Conservation (phyloP, 2,888 invertebrate species). For the Acanthosepion esculentum region DNA sequence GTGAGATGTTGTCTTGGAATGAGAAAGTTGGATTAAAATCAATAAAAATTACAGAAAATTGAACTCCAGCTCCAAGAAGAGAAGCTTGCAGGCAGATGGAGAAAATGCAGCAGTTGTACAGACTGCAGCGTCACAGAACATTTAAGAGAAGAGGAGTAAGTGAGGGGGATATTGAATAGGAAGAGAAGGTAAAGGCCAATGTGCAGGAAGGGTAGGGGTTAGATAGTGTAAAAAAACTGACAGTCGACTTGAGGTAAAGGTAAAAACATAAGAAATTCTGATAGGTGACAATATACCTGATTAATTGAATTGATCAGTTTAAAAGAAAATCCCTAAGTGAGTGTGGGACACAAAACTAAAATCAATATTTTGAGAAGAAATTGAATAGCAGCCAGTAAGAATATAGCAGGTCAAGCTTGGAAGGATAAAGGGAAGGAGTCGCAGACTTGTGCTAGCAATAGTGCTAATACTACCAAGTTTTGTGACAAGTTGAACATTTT, state of each 20-base stretch:
- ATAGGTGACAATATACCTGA: background rate
- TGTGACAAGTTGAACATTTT: conserved; percentile 33
- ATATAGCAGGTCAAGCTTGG: conserved; percentile 33
- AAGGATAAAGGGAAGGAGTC: conserved; percentile 20
- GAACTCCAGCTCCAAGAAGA: background rate
- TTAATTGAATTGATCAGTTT: conserved; percentile 33
- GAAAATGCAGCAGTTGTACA: conserved; percentile 38
- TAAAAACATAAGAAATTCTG: background rate
- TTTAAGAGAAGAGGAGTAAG: background rate
- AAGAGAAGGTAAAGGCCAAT: background rate
- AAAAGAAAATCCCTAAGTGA: background rate
- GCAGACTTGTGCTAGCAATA: background rate
- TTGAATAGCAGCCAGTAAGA: conserved; percentile 21
- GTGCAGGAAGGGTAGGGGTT: conserved; percentile 33
- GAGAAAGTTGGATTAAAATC: conserved; percentile 46
- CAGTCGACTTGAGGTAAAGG: background rate
- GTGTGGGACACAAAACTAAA: conserved; percentile 1
- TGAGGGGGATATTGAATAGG: background rate
- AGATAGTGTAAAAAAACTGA: conserved; percentile 33
- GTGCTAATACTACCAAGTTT: conserved; percentile 33
- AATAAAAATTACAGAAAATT: conserved; percentile 46
- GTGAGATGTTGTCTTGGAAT: conserved; percentile 35
- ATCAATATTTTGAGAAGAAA: background rate
- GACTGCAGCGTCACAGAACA: background rate
- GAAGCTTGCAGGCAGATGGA: conserved; percentile 45